These are phyloP conservation scores for Ursus arctos DNA, from an alignment of 2,113 vertebrate genomes.

Conservation along the genomic window DNA sequence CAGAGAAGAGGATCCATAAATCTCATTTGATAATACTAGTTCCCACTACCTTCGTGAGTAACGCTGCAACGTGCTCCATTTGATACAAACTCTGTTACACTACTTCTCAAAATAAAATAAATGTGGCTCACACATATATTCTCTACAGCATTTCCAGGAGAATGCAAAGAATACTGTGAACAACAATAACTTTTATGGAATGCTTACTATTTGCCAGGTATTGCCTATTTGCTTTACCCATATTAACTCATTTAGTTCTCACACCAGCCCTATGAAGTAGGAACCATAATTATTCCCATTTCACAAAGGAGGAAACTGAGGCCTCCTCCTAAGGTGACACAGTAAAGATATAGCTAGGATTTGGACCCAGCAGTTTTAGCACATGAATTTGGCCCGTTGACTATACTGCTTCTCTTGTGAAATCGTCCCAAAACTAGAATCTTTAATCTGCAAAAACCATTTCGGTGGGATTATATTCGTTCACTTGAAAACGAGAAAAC, in stretches of 20 bases:
- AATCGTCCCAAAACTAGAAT: background rate
- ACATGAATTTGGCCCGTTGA: background rate
- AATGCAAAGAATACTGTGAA: background rate
- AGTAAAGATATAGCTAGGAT: background rate
- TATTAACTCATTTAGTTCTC: background rate
- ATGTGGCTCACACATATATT: background rate
- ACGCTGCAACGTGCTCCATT: background rate
- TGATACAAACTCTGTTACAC: background rate
- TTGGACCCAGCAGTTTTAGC: background rate
- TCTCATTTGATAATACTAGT: background rate
- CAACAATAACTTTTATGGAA: background rate
- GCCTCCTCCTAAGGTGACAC: background rate
- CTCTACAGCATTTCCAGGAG: background rate
- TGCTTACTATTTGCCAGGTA: background rate
- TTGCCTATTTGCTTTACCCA: background rate
- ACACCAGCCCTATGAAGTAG: background rate
- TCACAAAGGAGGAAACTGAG: background rate
- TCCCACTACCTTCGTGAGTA: background rate
- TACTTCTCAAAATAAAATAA: constrained; percentile 26
- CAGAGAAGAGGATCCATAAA: constrained; percentile 32
- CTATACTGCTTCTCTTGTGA: background rate
- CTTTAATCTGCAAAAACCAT: background rate
- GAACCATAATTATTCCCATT: background rate
- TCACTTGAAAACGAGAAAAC: background rate
- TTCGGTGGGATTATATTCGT: background rate